A percentile compares a stretch with the other conserved stretches of the same genome.
phyloP scores from a whole-genome alignment of 2,888 invertebrate species.

The Drosophila demipolita region DNA sequence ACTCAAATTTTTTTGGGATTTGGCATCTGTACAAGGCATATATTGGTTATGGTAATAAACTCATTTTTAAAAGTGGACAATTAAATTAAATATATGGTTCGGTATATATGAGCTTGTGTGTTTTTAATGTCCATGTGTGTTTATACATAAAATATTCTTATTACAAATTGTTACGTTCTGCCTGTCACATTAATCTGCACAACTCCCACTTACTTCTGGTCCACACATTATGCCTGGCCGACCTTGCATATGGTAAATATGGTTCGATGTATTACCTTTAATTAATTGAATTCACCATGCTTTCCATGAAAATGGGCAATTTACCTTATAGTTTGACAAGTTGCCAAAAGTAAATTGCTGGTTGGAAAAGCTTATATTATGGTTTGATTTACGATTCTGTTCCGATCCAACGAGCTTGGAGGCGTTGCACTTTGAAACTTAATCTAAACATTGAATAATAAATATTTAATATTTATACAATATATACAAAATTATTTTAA shows the following conservation, averaged over 20 bases:
- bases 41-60: not conserved
- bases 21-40: not conserved
- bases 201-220: not conserved
- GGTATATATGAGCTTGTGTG: not conserved
- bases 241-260: not conserved
- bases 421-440: constrained; percentile 42
- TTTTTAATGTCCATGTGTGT: not conserved
- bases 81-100: not conserved
- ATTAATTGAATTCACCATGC: constrained; percentile 9
- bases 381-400: constrained; percentile 44
- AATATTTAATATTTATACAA: constrained; percentile 19
- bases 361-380: constrained; percentile 44
- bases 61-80: not conserved
- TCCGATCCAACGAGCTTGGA: constrained; percentile 41
- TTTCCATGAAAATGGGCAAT: constrained; percentile 22
- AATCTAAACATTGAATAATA: constrained; percentile 39
- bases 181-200: not conserved
- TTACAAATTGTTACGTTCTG: not conserved
- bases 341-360: constrained; percentile 39
- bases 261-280: not conserved
- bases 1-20: not conserved
- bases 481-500: constrained; percentile 22
- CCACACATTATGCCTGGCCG: not conserved
- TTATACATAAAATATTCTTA: not conserved
- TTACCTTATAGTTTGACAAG: constrained; percentile 32